Base-by-base conservation (phyloP, 2,797 vertebrate species). In the Catostomus latipinnis region DNA sequence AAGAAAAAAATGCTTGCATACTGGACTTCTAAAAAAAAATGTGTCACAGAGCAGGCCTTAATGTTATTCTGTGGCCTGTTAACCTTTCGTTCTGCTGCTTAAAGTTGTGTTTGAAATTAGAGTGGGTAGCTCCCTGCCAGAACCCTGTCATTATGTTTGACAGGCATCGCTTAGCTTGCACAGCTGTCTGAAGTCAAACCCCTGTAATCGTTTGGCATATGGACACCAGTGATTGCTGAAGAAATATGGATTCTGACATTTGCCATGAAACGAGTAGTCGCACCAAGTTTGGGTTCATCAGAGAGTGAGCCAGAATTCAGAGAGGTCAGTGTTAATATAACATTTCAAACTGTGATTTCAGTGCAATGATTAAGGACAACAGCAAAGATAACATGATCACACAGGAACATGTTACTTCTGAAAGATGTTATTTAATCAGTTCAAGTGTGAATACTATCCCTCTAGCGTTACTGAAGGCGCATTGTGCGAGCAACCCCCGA, bases 71-170 rank as follows among this genome's bases (percentile, higher is more conserved):
- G 67, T 70, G 62, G 61, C n/a, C 67, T 70, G 57, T 80, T 79
- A 80, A 48, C n/a, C 63, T 69, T 75, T 83, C 68, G 53, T 53
- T 53, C 61, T 54, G 57, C 7, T 9, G 53, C 56, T 73, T 79
- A 76, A 80, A 81, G 52, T 52, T 80, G 18, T 9, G 46, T 71
- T 85, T 78, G 75, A 81, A 75, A 71, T 76, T 72, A 60, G 11
- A 70, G 63, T n/a, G 18, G 8, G 6, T 6, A 4, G 8, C 2
- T 6, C 57, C 45, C 62, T 16, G 10, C 45, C 11, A 1, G 52
- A 70, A 16, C 11, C 34, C 65, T 81, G 66, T 52, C 66, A 71
- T 8, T 1, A 54, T 70, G n/a, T 60, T 69, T 78, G 72, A 57
- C 76, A 58, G 67, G 13, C 65, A 58, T 74, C 72, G 7, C 50